Conservation (phyloP, 1,140 invertebrate genomes). For the Camponotus pennsylvanicus region DNA sequence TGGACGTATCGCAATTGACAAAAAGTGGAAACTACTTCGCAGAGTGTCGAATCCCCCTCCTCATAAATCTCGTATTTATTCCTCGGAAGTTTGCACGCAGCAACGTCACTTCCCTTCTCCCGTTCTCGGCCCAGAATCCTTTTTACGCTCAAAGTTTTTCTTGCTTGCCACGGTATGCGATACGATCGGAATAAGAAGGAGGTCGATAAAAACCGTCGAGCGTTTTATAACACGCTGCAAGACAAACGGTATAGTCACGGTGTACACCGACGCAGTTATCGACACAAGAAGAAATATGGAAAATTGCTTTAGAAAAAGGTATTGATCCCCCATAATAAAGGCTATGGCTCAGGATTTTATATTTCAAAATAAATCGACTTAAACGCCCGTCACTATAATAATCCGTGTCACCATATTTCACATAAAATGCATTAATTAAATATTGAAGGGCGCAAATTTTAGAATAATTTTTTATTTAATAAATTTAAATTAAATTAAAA, state of each 20-base stretch:
- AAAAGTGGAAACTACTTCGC: slow-evolving; percentile 49
- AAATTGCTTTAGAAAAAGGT: slow-evolving; percentile 25
- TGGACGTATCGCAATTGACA: neutral
- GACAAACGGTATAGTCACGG: slow-evolving; percentile 38
- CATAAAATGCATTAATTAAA: neutral
- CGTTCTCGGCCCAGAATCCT: neutral
- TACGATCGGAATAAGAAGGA: slow-evolving; percentile 51
- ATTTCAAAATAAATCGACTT: neutral
- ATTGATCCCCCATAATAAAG: slow-evolving; percentile 8
- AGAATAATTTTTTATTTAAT: neutral
- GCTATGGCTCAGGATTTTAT: slow-evolving; percentile 10
- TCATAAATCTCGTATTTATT: slow-evolving; percentile 58
- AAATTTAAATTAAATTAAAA: neutral
- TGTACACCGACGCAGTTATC: slow-evolving; percentile 47
- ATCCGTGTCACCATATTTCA: neutral
- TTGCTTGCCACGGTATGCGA: slow-evolving; percentile 20
- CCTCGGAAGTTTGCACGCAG: slow-evolving; percentile 43
- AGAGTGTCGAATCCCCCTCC: neutral
- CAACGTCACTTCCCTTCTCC: slow-evolving; percentile 16
- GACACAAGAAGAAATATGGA: slow-evolving; percentile 48
- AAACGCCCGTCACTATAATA: neutral
- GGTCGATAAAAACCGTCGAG: slow-evolving; percentile 43
- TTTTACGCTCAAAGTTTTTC: slow-evolving; percentile 53
- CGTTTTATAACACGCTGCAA: slow-evolving; percentile 52
- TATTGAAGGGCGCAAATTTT: neutral